A percentile compares a stretch with the other conserved stretches of the same genome.
Evolutionary conservation across 2,113 vertebrate genomes (phyloP).

Genomic region (Chloropsis hardwickii): DNA sequence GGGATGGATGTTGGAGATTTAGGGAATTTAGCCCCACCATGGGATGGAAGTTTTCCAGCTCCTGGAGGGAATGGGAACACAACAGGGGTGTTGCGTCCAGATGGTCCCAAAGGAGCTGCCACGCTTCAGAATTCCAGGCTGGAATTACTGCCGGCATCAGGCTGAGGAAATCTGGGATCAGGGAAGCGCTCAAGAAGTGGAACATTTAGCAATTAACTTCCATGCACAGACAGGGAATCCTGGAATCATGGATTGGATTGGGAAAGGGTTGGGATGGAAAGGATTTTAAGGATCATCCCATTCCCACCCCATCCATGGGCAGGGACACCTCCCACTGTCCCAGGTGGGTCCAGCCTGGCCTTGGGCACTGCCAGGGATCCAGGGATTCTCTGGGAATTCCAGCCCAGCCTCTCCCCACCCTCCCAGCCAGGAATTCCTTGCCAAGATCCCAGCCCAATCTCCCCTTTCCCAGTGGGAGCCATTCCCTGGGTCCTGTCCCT

Average conservation of each 20-base stretch:
- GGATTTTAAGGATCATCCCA: neutral
- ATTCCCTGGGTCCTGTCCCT: neutral
- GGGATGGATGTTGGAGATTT: neutral
- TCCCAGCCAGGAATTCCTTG: neutral
- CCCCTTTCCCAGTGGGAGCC: neutral
- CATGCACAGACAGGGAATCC: neutral
- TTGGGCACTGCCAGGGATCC: neutral
- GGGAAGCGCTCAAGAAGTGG: fast-evolving
- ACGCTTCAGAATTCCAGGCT: neutral
- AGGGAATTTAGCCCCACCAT: fast-evolving
- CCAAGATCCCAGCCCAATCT: neutral
- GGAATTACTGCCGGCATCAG: neutral
- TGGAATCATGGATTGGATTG: too few relatives aligned
- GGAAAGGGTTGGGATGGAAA: neutral
- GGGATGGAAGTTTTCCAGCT: neutral
- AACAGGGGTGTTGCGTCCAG: fast-evolving
- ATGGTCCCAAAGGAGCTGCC: neutral
- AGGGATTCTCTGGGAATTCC: neutral
- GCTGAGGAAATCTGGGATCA: fast-evolving
- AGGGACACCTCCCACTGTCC: fast-evolving
- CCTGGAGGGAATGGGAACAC: neutral
- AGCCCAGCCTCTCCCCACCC: neutral
- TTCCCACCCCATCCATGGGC: neutral
- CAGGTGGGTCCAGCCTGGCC: neutral
- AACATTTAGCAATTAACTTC: fast-evolving